A percentile compares a stretch with the other conserved stretches of the same genome.
phyloP scores from a whole-genome alignment of 2,888 invertebrate genomes.

The Hydropsyche betteni region DNA sequence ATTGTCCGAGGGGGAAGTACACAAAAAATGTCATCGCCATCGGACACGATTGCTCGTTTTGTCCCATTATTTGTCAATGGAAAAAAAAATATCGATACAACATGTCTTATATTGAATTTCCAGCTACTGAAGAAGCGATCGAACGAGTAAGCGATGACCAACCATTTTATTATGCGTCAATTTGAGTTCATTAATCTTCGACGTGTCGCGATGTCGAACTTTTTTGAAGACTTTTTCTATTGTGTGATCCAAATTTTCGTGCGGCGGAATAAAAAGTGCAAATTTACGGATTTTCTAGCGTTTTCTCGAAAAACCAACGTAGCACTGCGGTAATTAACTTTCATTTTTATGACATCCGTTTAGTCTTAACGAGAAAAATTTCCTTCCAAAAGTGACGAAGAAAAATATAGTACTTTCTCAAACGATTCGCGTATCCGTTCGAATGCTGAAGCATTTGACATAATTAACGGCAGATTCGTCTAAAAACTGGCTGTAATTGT shows the following conservation, averaged over 20 bases:
- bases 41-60: slow-evolving; percentile 30
- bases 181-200: slow-evolving; percentile 20
- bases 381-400: not conserved
- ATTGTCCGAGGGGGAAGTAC: slow-evolving; percentile 5
- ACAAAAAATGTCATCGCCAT: slow-evolving; percentile 31
- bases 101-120: slow-evolving; percentile 32
- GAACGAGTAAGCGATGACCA: slow-evolving; percentile 14
- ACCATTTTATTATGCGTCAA: slow-evolving; percentile 19
- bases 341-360: slow-evolving; percentile 22
- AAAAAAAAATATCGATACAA: slow-evolving; percentile 13
- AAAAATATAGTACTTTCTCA: slow-evolving; percentile 13
- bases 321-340: not conserved
- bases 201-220: slow-evolving; percentile 11
- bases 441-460: slow-evolving; percentile 30
- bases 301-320: slow-evolving; percentile 22
- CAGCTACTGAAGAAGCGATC: slow-evolving; percentile 13
- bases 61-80: slow-evolving; percentile 33
- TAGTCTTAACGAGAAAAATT: slow-evolving; percentile 15
- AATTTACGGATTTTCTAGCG: not conserved
- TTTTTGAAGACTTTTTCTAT: not conserved
- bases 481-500: slow-evolving; percentile 43
- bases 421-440: slow-evolving; percentile 24
- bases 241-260: slow-evolving; percentile 3
- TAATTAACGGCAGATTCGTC: slow-evolving; percentile 36
- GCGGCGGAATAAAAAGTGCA: not conserved